Evolutionary conservation across 2,113 vertebrate species (phyloP).

Genomic region (Phalacrocorax aristotelis): DNA sequence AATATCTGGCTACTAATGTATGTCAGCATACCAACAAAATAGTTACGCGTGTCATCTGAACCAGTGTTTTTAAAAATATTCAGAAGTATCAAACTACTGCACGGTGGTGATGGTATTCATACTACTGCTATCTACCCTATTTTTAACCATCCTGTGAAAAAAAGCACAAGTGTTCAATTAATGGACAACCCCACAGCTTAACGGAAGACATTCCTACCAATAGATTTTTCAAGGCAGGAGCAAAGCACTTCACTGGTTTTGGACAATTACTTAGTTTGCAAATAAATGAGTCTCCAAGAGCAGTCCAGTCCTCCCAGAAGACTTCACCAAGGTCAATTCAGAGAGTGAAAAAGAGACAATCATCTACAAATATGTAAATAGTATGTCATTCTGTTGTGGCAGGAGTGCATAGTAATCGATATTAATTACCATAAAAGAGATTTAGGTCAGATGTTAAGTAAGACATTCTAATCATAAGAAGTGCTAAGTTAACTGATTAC

Average conservation of each 20-base stretch:
- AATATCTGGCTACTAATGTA: background rate
- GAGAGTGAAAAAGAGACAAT: background rate
- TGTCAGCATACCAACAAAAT: background rate
- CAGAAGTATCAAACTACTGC: background rate
- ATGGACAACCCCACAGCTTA: background rate
- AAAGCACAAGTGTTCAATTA: background rate
- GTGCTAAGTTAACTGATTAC: background rate
- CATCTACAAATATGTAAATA: background rate
- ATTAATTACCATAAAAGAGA: background rate
- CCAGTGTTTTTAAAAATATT: background rate
- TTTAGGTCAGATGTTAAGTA: background rate
- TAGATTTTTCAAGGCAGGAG: background rate
- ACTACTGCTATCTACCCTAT: background rate
- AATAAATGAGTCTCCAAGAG: background rate
- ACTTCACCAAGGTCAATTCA: background rate
- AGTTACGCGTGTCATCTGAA: background rate
- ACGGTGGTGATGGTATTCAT: background rate
- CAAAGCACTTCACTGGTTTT: background rate
- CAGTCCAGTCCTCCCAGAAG: background rate
- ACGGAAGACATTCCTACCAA: background rate
- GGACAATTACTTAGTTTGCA: background rate
- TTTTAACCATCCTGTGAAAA: background rate
- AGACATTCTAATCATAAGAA: background rate
- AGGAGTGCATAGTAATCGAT: background rate
- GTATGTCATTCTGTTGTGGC: background rate